These are phyloP conservation scores for Chlamydotis undulata DNA, from an alignment of 2,113 vertebrate genomes.

Conservation along the genomic window DNA sequence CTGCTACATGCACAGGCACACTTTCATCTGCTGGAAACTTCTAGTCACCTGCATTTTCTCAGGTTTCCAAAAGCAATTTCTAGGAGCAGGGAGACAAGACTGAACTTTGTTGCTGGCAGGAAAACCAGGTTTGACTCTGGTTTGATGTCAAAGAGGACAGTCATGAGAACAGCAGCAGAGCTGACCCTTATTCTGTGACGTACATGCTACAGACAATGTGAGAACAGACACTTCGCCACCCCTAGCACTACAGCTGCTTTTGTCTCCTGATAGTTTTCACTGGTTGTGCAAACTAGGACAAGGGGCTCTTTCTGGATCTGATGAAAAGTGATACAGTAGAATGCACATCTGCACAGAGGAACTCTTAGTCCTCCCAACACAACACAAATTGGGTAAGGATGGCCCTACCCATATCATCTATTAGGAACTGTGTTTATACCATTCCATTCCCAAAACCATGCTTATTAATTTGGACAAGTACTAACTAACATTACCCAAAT, in stretches of 20 bases:
- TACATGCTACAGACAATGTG: not conserved
- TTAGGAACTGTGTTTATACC: not conserved
- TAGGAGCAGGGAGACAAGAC: not conserved
- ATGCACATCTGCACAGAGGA: not conserved
- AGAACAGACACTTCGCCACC: not conserved
- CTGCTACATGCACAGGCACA: not conserved
- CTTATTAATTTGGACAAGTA: not conserved
- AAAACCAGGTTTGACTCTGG: not conserved
- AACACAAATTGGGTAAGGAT: not conserved
- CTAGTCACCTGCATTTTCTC: not conserved
- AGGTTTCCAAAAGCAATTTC: conserved; percentile 5
- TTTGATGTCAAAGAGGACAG: not conserved
- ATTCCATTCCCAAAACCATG: not conserved
- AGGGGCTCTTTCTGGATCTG: not conserved
- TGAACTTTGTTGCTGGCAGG: not conserved
- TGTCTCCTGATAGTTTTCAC: not conserved
- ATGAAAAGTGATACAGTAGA: not conserved
- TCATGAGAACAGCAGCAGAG: not conserved
- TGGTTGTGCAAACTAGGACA: not conserved
- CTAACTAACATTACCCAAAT: not conserved
- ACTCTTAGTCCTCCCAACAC: not conserved
- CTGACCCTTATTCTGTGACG: not conserved
- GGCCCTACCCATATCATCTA: not conserved
- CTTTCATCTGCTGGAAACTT: not conserved
- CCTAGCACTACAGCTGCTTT: not conserved